Evolutionary conservation across 2,888 invertebrate species (phyloP).

Genomic region (Scaptomyza flava): DNA sequence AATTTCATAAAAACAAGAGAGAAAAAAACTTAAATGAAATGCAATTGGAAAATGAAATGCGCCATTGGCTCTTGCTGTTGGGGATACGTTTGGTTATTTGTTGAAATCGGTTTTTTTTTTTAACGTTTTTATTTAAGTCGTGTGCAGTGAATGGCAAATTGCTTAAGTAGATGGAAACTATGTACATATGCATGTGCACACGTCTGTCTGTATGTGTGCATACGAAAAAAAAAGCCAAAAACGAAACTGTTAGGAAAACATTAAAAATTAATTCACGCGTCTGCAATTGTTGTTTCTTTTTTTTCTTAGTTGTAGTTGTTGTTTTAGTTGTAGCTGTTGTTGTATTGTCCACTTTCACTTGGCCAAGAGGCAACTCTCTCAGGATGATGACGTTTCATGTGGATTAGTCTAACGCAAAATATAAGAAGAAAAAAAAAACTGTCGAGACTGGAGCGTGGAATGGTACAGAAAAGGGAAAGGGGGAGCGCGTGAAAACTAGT

Average conservation of each 20-base stretch:
- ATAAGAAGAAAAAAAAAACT: slow-evolving; percentile 7
- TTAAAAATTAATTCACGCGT: slow-evolving; percentile 73
- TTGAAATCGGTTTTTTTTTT: slow-evolving; percentile 26
- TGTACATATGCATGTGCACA: slow-evolving; percentile 16
- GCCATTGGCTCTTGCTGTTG: slow-evolving; percentile 51
- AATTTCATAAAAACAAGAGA: background rate
- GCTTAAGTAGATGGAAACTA: slow-evolving; percentile 64
- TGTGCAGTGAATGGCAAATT: slow-evolving; percentile 79
- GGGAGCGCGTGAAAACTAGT: slow-evolving; percentile 59
- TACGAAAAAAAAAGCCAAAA: slow-evolving; percentile 23
- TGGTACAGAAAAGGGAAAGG: background rate
- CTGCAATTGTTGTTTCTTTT: slow-evolving; percentile 48
- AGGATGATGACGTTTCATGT: slow-evolving; percentile 61
- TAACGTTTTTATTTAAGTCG: slow-evolving; percentile 29
- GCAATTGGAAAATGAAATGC: slow-evolving; percentile 71
- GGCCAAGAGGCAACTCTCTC: slow-evolving; percentile 53
- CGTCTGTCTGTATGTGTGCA: background rate
- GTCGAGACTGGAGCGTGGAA: slow-evolving; percentile 23
- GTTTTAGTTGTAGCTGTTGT: slow-evolving; percentile 6
- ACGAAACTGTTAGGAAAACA: slow-evolving; percentile 40
- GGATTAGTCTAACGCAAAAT: slow-evolving; percentile 24
- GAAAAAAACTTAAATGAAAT: slow-evolving; percentile 35
- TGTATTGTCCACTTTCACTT: slow-evolving; percentile 71
- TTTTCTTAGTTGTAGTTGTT: slow-evolving; percentile 6
- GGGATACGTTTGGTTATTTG: slow-evolving; percentile 24